Percentiles rank a stretch among this genome's conserved stretches.
Evolutionary conservation across 23 tunicate species (phyloP).

Genomic region (Ascidia mentula): DNA sequence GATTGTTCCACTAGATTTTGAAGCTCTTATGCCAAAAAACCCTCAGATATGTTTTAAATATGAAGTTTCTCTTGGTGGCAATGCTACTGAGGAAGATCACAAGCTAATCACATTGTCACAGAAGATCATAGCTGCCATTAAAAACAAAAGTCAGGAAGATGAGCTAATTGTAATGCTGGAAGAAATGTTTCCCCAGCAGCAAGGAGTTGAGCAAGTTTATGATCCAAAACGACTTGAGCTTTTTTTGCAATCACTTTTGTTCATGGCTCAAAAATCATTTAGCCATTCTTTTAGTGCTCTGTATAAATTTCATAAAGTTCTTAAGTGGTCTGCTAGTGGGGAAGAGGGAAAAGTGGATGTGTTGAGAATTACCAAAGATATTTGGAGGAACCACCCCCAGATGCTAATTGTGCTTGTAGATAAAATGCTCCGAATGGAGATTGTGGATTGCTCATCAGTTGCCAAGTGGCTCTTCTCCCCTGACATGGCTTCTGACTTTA

Average conservation of each 20-base stretch:
- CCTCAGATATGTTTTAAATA: conserved; percentile 75
- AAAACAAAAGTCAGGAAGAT: conserved; percentile 65
- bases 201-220: background rate
- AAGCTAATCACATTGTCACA: conserved; percentile 48
- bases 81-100: conserved; percentile 35
- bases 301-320: conserved; percentile 79
- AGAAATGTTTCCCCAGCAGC: conserved; percentile 25
- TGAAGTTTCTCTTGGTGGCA: conserved; percentile 31
- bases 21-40: conserved; percentile 58
- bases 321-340: conserved; percentile 74
- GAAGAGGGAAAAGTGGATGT: conserved; percentile 77
- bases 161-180: conserved; percentile 73
- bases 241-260: conserved; percentile 78
- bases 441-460: conserved; percentile 91
- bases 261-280: conserved; percentile 92
- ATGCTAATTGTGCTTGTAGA: conserved; percentile 97
- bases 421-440: conserved; percentile 91
- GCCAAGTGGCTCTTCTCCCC: conserved; percentile 97
- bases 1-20: conserved; percentile 77
- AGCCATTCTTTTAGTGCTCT: conserved; percentile 96
- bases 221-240: conserved; percentile 56
- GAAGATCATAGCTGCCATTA: conserved; percentile 66
- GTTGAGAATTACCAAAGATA: conserved; percentile 54
- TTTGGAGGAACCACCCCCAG: conserved; percentile 90
- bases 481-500: conserved; percentile 87